These are phyloP conservation scores for Plodia interpunctella DNA, from an alignment of 1,140 invertebrate species.

Conservation along the genomic window DNA sequence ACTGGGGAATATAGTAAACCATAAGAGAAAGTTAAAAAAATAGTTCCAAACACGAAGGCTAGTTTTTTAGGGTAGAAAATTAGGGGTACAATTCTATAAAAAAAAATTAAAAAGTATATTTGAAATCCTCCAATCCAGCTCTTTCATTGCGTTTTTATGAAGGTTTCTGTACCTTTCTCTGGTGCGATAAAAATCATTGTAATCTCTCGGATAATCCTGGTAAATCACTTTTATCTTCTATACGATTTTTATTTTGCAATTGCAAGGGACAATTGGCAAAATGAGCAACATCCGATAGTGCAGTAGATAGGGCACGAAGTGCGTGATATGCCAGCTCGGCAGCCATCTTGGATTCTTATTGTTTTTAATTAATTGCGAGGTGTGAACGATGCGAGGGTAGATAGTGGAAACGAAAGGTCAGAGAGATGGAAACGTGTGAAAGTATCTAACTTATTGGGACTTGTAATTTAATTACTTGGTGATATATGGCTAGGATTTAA, in stretches of 20 bases:
- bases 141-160: too few relatives aligned
- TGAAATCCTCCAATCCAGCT: too few relatives aligned
- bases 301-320: conserved; percentile 18
- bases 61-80: too few relatives aligned
- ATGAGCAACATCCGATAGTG: neutral
- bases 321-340: conserved; percentile 47
- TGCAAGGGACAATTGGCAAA: neutral
- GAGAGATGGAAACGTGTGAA: conserved; percentile 1
- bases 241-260: neutral
- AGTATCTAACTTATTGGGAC: neutral
- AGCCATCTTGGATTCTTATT: conserved; percentile 30
- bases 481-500: conserved; percentile 12
- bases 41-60: too few relatives aligned
- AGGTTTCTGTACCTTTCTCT: too few relatives aligned
- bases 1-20: too few relatives aligned
- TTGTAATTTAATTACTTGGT: neutral
- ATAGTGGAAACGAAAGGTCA: conserved; percentile 3
- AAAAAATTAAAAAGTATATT: too few relatives aligned
- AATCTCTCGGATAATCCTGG: too few relatives aligned
- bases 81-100: too few relatives aligned
- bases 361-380: conserved; percentile 33
- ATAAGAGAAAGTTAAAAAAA: too few relatives aligned
- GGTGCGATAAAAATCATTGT: too few relatives aligned
- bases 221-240: too few relatives aligned
- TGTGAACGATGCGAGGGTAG: conserved; percentile 3